phyloP scores from a whole-genome alignment of 2,797 vertebrate species.

The Enteromius unitaeniatus region DNA sequence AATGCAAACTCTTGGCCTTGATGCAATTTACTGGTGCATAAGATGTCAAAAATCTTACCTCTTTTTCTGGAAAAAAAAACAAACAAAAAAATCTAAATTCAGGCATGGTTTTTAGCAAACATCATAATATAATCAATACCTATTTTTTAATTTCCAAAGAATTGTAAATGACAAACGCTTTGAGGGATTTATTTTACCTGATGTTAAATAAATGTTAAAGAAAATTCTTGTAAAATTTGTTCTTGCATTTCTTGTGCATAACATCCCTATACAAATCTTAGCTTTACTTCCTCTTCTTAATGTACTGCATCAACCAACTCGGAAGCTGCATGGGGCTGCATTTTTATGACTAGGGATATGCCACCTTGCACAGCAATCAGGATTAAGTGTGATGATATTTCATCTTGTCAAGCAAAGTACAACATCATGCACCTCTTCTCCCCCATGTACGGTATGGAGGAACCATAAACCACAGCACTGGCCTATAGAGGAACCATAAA shows the following conservation, averaged over 20 bases:
- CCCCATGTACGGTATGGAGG: constrained; percentile 45
- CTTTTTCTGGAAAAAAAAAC: too few relatives aligned
- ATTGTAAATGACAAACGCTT: not conserved
- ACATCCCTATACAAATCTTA: constrained; percentile 46
- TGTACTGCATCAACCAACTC: constrained; percentile 58
- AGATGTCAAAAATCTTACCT: not conserved
- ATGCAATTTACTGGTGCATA: not conserved
- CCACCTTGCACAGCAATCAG: constrained; percentile 73
- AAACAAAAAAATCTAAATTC: too few relatives aligned
- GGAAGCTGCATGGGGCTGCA: constrained; percentile 70
- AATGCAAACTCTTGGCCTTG: not conserved
- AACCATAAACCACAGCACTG: constrained; percentile 65
- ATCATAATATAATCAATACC: not conserved
- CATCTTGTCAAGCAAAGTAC: constrained; percentile 71
- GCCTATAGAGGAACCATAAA: constrained; percentile 63
- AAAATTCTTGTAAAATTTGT: not conserved
- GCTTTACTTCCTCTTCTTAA: constrained; percentile 11
- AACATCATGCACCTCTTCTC: constrained; percentile 56
- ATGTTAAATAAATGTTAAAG: not conserved
- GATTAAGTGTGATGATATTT: constrained; percentile 76
- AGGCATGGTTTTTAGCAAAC: too few relatives aligned
- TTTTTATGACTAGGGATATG: constrained; percentile 77
- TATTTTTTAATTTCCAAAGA: not conserved
- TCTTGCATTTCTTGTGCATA: not conserved
- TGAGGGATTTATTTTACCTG: not conserved